A percentile compares a stretch with the other conserved stretches of the same genome.
Conservation (phyloP, 2,888 invertebrate genomes). For the Oscheius sp. region DNA sequence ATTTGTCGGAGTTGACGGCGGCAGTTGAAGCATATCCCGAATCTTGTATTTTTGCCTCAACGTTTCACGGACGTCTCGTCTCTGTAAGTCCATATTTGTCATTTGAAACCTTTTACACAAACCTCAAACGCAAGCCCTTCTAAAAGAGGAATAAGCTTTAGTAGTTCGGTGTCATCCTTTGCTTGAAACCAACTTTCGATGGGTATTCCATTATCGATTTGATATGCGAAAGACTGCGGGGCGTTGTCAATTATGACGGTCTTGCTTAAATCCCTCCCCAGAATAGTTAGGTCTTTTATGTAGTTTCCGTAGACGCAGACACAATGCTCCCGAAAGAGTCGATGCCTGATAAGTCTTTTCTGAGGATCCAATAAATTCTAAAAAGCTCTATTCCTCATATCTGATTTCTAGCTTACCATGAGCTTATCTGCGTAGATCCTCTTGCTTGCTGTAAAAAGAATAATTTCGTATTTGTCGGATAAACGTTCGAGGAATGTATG, state of each 20-base stretch:
- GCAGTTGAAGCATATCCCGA: slow-evolving; percentile 85
- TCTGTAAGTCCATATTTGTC: slow-evolving; percentile 71
- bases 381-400: not conserved
- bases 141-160: slow-evolving; percentile 89
- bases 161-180: slow-evolving; percentile 85
- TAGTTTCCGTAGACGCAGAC: slow-evolving; percentile 94
- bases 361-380: slow-evolving; percentile 86
- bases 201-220: slow-evolving; percentile 92
- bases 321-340: slow-evolving; percentile 93
- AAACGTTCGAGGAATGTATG: slow-evolving; percentile 89
- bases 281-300: slow-evolving; percentile 90
- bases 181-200: slow-evolving; percentile 97
- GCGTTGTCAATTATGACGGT: slow-evolving; percentile 88
- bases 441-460: slow-evolving; percentile 93
- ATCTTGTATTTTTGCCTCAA: slow-evolving; percentile 88
- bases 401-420: slow-evolving; percentile 72
- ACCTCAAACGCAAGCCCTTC: slow-evolving; percentile 73
- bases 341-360: slow-evolving; percentile 84
- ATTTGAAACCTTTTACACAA: not conserved
- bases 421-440: slow-evolving; percentile 92
- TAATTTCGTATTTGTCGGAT: slow-evolving; percentile 87
- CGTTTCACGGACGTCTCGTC: slow-evolving; percentile 89
- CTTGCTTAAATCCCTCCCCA: slow-evolving; percentile 88
- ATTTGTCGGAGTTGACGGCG: not conserved
- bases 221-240: slow-evolving; percentile 88